These are phyloP conservation scores for Sphenodon punctatus DNA, from an alignment of 2,797 vertebrate genomes.

Conservation along the genomic window DNA sequence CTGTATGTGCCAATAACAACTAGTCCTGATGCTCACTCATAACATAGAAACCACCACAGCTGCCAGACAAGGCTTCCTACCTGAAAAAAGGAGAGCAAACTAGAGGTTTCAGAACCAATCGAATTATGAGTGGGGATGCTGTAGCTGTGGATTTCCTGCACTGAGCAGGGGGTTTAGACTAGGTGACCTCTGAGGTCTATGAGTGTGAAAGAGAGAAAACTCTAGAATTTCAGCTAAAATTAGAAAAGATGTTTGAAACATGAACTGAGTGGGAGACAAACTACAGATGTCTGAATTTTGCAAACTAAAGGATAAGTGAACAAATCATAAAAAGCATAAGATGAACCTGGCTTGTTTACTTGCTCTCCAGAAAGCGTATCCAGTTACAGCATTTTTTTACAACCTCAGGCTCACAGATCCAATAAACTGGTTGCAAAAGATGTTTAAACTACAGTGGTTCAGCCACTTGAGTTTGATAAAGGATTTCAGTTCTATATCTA, in stretches of 20 bases:
- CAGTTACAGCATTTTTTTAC: neutral
- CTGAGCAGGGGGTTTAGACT: too few relatives aligned
- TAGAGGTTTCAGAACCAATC: too few relatives aligned
- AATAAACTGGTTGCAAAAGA: neutral
- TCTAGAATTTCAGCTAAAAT: neutral
- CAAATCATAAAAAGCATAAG: neutral
- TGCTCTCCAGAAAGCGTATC: neutral
- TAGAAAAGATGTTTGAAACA: neutral
- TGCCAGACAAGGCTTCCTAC: too few relatives aligned
- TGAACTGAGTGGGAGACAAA: neutral
- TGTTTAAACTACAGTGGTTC: neutral
- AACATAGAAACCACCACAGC: too few relatives aligned
- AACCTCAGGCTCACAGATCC: neutral
- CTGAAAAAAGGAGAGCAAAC: too few relatives aligned
- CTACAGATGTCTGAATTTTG: neutral
- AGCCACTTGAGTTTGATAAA: too few relatives aligned
- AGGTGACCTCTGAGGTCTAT: too few relatives aligned
- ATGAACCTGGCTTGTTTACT: neutral
- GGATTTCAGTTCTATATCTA: too few relatives aligned
- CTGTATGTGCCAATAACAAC: too few relatives aligned
- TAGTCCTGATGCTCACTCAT: too few relatives aligned
- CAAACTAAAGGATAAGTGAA: neutral
- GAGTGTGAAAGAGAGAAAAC: neutral
- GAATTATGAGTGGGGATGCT: too few relatives aligned
- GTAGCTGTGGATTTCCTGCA: too few relatives aligned